Conservation (phyloP, 1,140 invertebrate genomes). For the Drosophila seguyi region DNA sequence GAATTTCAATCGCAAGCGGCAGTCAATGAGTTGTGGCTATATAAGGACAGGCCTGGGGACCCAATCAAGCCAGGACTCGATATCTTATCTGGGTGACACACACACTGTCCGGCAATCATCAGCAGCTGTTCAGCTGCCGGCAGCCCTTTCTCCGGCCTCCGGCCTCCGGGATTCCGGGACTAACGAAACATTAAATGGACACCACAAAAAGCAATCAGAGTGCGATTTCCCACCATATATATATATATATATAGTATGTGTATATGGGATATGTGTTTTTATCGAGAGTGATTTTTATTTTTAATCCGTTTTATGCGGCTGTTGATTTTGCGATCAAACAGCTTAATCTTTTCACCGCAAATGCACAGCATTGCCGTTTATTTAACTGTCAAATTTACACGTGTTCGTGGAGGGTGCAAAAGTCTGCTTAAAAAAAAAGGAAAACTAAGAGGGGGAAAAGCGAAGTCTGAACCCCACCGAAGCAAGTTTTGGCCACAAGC, state of each 20-base stretch:
- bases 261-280: background rate
- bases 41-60: constrained; percentile 5
- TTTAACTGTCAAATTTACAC: constrained; percentile 77
- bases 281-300: constrained; percentile 63
- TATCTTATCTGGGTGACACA: constrained; percentile 41
- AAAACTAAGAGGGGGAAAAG: background rate
- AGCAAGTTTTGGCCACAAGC: constrained; percentile 53
- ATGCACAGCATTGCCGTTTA: constrained; percentile 65
- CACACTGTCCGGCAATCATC: constrained; percentile 42
- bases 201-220: constrained; percentile 76
- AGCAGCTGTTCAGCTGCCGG: constrained; percentile 22
- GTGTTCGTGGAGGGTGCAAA: constrained; percentile 43
- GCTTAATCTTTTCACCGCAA: constrained; percentile 77
- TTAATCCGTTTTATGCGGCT: constrained; percentile 78
- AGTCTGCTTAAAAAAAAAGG: constrained; percentile 20
- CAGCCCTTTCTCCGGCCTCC: background rate
- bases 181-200: constrained; percentile 66
- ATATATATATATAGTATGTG: background rate
- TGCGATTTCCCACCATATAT: constrained; percentile 45
- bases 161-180: background rate
- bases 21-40: constrained; percentile 40
- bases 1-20: constrained; percentile 6
- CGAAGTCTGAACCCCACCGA: background rate
- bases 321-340: constrained; percentile 81
- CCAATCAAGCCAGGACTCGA: no score